Base-by-base conservation (phyloP, 64 coral and sea anemone species). In the Hydrozoanthus tunicans region DNA sequence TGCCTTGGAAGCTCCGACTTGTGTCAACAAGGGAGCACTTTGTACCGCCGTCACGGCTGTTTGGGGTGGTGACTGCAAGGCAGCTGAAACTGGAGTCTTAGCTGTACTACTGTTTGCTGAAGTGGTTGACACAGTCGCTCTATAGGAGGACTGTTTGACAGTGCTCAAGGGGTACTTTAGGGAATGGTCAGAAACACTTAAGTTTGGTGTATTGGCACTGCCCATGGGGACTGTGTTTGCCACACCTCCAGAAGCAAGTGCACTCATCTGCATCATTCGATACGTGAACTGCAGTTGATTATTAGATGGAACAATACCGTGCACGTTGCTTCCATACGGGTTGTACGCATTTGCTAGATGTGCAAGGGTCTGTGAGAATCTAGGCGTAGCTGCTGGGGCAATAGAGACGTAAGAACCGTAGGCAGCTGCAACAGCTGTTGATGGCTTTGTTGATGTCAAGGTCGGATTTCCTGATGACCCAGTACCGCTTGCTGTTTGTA, bases 281-380 rank as follows among this genome's bases (percentile, higher is more conserved):
- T 93, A 93, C 6, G 95, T 91, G 77, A 97, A 85, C 77, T 97
- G 95, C 26, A 97, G 53, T 20, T 89, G 94, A 10, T 88, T 89
- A 32, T 77, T 81, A 15, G 73, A 73, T 51, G 77, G 91, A 32
- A 70, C 89, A 63, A 81, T 26, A 27, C 90, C 90, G n/a, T 66
- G 20, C 10, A 88, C 12, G 59, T 73, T 82, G 13, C 89, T 72
- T 11, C 83, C 66, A 89, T 94, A 97, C 26, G 92, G 92, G 27
- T 93, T 92, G 89, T 97, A 97, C 11, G 95, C 95, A 92, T 93
- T 97, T 54, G 95, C 95, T 80, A 97, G 79, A 77, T 97, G 95
- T 77, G 95, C 95, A 60, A 96, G 68, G 4, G 95, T 96, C 71
- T 96, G 95, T 0, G 95, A 93, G 89, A 97, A 97, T 70, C 95